These are phyloP conservation scores for Dromococcyx pavoninus DNA, from an alignment of 2,797 vertebrate genomes.

Conservation along the genomic window DNA sequence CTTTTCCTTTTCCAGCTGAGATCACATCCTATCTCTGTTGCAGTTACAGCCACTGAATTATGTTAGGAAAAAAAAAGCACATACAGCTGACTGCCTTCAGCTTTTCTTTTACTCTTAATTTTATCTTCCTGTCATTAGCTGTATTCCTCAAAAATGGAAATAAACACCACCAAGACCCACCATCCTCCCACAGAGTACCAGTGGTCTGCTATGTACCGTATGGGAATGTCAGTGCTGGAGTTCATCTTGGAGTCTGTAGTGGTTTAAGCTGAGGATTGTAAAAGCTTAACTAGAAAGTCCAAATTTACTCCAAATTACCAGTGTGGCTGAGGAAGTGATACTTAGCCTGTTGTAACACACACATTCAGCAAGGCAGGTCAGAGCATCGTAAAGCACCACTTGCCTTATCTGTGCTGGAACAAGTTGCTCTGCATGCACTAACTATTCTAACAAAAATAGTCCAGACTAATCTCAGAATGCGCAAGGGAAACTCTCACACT, in stretches of 20 bases:
- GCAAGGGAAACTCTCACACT: slow-evolving; percentile 16
- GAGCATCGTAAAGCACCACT: slow-evolving; percentile 42
- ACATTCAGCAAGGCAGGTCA: slow-evolving; percentile 36
- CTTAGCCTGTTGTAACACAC: slow-evolving; percentile 20
- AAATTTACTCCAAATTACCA: neutral
- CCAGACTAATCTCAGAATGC: slow-evolving; percentile 55
- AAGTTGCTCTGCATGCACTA: slow-evolving; percentile 42
- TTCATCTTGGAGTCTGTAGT: neutral
- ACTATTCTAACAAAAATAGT: slow-evolving; percentile 60
- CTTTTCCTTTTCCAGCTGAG: neutral
- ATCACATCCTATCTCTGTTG: neutral
- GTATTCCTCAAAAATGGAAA: neutral
- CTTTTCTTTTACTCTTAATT: neutral
- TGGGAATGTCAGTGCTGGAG: neutral
- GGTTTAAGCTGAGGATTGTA: neutral
- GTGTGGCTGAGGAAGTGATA: slow-evolving; percentile 4
- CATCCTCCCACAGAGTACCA: neutral
- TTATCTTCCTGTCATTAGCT: neutral
- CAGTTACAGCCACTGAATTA: neutral
- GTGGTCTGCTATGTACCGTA: neutral
- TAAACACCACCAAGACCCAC: neutral
- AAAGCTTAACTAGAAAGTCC: neutral
- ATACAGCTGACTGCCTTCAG: neutral
- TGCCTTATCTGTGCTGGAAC: slow-evolving; percentile 49
- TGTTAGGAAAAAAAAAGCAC: neutral